Evolutionary conservation across 2,113 vertebrate genomes (phyloP).

Genomic region (Hippocampus comes): DNA sequence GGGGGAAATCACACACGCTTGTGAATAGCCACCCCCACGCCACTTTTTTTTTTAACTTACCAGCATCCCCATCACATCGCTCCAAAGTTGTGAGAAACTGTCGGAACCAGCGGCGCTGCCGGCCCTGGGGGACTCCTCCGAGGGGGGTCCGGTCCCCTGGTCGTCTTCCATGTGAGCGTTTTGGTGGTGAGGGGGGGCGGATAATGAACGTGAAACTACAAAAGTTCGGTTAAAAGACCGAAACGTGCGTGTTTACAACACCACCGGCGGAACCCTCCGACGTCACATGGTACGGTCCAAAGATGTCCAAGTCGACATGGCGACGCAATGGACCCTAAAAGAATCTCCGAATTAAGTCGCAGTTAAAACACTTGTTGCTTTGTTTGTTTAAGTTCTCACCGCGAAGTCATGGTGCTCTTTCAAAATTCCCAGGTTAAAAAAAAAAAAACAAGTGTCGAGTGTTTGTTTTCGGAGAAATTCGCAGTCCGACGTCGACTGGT

Average conservation of each 20-base stretch:
- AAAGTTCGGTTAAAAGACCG: conserved; percentile 9
- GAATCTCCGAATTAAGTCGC: not conserved
- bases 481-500: not conserved
- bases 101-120: conserved; percentile 69
- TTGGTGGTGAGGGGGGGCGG: no score
- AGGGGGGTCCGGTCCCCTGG: conserved; percentile 48
- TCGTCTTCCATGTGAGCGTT: conserved; percentile 74
- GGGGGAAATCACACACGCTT: conserved; percentile 27
- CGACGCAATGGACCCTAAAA: not conserved
- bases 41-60: conserved; percentile 74
- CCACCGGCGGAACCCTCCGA: conserved; percentile 42
- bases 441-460: not conserved
- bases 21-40: conserved; percentile 16
- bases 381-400: not conserved
- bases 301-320: conserved; percentile 15
- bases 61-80: conserved; percentile 96
- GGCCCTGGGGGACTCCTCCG: conserved; percentile 47
- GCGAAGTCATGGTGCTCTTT: not conserved
- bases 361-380: conserved; percentile 3
- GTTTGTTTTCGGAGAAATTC: not conserved
- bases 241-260: not conserved
- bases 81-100: conserved; percentile 87
- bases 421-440: not conserved
- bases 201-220: not conserved
- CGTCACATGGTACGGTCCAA: conserved; percentile 39